These are phyloP conservation scores for Pantherophis vulpinus DNA, from an alignment of 2,797 vertebrate species.

Conservation along the genomic window DNA sequence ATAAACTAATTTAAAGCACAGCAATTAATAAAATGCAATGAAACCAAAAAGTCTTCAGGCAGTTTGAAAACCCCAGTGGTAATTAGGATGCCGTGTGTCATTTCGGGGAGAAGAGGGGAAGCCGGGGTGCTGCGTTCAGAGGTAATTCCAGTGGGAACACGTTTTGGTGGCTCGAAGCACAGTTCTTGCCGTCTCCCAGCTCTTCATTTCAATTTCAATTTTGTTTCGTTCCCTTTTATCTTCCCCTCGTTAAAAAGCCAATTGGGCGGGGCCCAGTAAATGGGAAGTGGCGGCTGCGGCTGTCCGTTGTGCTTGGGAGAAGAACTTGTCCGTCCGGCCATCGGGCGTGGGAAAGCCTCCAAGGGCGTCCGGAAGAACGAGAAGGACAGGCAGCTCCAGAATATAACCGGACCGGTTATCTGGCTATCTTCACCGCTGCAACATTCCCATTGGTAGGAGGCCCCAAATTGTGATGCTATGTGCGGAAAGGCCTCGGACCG, in stretches of 20 bases:
- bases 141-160: fast-evolving
- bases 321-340: not conserved
- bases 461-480: not conserved
- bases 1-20: not conserved
- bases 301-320: not conserved
- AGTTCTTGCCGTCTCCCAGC: not conserved
- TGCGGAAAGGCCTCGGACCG: not conserved
- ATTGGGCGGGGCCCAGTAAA: not conserved
- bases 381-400: not conserved
- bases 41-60: not conserved
- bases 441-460: not conserved
- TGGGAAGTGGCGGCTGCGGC: fast-evolving
- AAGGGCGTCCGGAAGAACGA: not conserved
- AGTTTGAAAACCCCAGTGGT: not conserved
- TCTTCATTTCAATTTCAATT: too few relatives aligned
- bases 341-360: not conserved
- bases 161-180: too few relatives aligned
- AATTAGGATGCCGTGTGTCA: not conserved
- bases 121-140: not conserved
- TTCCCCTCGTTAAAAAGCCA: not conserved
- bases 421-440: too few relatives aligned
- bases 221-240: too few relatives aligned
- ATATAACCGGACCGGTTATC: not conserved
- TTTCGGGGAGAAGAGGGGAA: not conserved
- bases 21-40: not conserved